Base-by-base conservation (phyloP, 2,113 vertebrate genomes). In the Probosciger aterrimus region DNA sequence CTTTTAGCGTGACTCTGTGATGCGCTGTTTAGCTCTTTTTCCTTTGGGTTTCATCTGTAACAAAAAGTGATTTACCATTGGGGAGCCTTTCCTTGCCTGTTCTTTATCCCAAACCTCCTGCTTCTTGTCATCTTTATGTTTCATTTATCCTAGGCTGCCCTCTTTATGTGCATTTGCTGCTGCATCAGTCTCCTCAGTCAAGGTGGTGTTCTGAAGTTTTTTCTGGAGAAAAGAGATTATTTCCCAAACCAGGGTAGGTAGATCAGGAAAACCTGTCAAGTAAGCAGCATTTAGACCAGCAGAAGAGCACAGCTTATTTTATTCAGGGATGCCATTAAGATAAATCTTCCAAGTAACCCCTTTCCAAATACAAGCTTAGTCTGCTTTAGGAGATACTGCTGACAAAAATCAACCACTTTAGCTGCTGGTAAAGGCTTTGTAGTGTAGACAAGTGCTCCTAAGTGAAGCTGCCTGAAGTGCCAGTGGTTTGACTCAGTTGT, bases 1-100 rank as follows among this genome's bases (percentile, higher is more conserved):
- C 85, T 95, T 95, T 95, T 92, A 91, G 67, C 57, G 44, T 85
- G 62, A 69, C 71, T 90, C 70, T 87, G 53, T 85, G 81, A 85
- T 79, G 85, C 69, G 67, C 50, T 67, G 20, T 88, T 93, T n/a
- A 67, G 22, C 46, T 88, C 37, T 91, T 79, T 76, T 89, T 60
- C 55, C 87, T 80, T 85, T 82, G 91, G 28, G 44, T 92, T 94
- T 89, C 65, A 41, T 65, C 49, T 64, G 39, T 82, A 69, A 73
- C 65, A 90, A 79, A 92, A 92, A 91, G 73, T 62, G 18, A 68
- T 95, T 95, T 76, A 85, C 62, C 41, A 62, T 7, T 69, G 18
- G 69, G 44, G 87, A 77, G 37, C 85, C 46, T 91, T 83, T 92
- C 53, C 50, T 93, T 94, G 64, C 46, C 53, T 84, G 35, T 39